These are phyloP conservation scores for Poicephalus meyeri DNA, from an alignment of 2,113 vertebrate genomes.

Conservation along the genomic window DNA sequence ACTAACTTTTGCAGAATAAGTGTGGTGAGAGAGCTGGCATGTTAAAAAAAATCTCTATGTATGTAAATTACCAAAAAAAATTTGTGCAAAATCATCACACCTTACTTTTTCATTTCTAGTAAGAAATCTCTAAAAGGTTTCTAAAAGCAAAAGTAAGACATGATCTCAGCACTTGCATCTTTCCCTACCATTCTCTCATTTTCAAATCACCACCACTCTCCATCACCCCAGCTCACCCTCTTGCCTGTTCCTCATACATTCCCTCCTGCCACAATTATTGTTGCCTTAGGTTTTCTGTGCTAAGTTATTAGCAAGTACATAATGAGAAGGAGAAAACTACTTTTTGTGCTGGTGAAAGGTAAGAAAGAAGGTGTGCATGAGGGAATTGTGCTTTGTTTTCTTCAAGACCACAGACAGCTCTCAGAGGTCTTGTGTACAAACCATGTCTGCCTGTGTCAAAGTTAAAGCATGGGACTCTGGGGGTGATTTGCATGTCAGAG, in stretches of 20 bases:
- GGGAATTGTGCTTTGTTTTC: background rate
- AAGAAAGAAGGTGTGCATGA: background rate
- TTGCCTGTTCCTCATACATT: background rate
- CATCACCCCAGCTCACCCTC: background rate
- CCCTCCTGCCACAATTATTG: background rate
- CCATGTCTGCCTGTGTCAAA: fast-evolving
- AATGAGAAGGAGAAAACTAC: background rate
- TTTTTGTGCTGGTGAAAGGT: background rate
- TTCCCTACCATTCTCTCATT: background rate
- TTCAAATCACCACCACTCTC: background rate
- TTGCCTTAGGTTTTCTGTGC: background rate
- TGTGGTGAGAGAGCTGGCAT: background rate
- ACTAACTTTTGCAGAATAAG: background rate
- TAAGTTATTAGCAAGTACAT: background rate
- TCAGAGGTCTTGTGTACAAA: background rate
- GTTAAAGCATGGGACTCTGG: background rate
- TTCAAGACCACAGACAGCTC: background rate
- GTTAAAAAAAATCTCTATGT: background rate
- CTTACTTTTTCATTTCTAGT: background rate
- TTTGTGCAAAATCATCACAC: background rate
- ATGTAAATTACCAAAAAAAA: background rate
- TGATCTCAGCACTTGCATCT: background rate
- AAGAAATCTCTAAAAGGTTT: background rate
- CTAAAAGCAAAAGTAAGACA: background rate
- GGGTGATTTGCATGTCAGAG: background rate